Base-by-base conservation (phyloP, 2,113 vertebrate species). In the Phalacrocorax aristotelis region DNA sequence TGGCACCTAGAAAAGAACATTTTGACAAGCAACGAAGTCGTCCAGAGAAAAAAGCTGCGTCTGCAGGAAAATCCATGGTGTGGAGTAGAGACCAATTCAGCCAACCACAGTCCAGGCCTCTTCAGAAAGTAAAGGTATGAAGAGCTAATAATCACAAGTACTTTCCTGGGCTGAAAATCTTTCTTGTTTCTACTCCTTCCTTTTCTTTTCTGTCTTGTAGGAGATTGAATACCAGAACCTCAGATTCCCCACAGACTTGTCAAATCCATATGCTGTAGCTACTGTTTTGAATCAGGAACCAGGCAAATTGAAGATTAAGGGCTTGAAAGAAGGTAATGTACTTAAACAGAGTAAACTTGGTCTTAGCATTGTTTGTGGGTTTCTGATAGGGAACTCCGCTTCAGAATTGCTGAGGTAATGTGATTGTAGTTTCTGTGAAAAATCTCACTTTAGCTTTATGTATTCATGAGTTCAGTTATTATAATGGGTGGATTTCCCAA, bases 211-310 rank as follows among this genome's bases (percentile, higher is more conserved):
- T 96, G 15, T 96, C 76, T 89, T 8, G 5, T 86, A 98, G 98
- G 94, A 97, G 77, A 98, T 97, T 54, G 96, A 98, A 79, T 98
- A 98, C 89, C 92, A 98, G 74, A 95, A 98, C 60, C 93, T 97
- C 69, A 97, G 97, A 93, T 97, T 98, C 80, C 96, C 96, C 13
- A 49, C 95, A 46, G 97, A 99, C 94, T 94, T 99, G 87, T 98
- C 97, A 58, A 99, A 98, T 90, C 99, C 98, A 6, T 97, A 98
- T 86, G 98, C 98, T 36, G 98, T 99, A 84, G 98, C 98, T 68
- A 98, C 98, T 75, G 98, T 99, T 97, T 97, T 99, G 93, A 99
- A 98, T 85, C 98, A 98, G 96, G 97, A 98, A 77, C 97, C 97
- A 36, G 98, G 98, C 64, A 99, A 99, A 98, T 32, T 98, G 88